These are phyloP conservation scores for Anhinga anhinga DNA, from an alignment of 2,113 vertebrate genomes.

Conservation along the genomic window DNA sequence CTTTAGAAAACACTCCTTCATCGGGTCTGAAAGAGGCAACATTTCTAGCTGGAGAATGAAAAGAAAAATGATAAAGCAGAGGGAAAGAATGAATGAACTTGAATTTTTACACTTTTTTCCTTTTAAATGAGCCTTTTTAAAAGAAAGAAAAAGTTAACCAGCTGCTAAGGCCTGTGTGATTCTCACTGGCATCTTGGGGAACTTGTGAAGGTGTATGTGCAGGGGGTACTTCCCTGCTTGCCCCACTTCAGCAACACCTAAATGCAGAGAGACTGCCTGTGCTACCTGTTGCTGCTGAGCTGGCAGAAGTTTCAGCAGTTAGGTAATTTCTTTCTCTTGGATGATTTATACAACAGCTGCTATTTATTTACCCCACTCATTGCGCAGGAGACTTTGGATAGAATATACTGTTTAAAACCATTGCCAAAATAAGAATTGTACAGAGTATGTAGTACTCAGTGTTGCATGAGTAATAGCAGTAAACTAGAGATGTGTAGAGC, in stretches of 20 bases:
- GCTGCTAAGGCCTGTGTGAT: background rate
- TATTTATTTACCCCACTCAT: background rate
- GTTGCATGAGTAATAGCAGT: background rate
- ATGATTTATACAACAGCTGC: background rate
- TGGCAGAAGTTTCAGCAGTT: background rate
- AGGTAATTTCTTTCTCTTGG: background rate
- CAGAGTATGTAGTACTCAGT: background rate
- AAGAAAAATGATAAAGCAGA: background rate
- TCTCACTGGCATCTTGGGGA: background rate
- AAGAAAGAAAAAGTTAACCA: background rate
- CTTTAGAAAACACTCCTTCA: background rate
- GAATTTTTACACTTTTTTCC: background rate
- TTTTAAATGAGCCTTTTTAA: background rate
- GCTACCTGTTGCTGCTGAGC: background rate
- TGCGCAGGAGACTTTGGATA: background rate
- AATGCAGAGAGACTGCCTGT: background rate
- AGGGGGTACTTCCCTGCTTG: background rate
- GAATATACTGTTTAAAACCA: background rate
- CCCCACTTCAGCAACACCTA: background rate
- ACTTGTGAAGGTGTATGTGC: background rate
- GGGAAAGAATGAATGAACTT: rapidly evolving
- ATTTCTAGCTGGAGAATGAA: background rate
- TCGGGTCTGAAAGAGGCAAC: background rate
- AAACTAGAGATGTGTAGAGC: background rate
- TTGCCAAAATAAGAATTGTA: background rate